A percentile compares a stretch with the other conserved stretches of the same genome.
phyloP scores from a whole-genome alignment of 2,888 invertebrate species.

The Loripinus fragilis region DNA sequence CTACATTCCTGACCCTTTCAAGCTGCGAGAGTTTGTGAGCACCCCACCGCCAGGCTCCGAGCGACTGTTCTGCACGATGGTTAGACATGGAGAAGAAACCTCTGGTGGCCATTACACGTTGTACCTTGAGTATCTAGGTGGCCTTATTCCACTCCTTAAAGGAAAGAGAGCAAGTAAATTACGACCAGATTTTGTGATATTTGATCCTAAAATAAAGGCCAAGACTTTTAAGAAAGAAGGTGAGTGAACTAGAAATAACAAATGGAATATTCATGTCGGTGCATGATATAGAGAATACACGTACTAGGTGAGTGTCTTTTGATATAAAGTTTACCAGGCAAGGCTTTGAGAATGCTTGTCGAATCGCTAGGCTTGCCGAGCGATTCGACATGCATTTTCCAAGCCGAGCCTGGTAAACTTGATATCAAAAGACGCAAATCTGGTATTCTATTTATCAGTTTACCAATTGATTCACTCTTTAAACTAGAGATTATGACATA shows the following conservation, averaged over 20 bases:
- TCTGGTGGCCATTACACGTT: constrained; percentile 85
- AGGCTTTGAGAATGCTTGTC: too few species aligned
- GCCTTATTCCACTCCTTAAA: constrained; percentile 96
- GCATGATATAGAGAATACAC: too few species aligned
- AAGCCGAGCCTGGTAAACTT: too few species aligned
- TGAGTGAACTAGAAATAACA: constrained; percentile 30
- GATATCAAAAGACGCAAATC: too few species aligned
- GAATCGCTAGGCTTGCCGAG: too few species aligned
- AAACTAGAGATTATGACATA: too few species aligned
- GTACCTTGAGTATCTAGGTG: constrained; percentile 97
- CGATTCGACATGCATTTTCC: too few species aligned
- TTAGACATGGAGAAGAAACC: constrained; percentile 89
- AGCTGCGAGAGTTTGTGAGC: constrained; percentile 96
- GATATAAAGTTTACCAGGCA: too few species aligned
- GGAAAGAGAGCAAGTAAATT: constrained; percentile 98
- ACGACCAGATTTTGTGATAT: constrained; percentile 97
- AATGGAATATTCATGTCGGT: too few species aligned
- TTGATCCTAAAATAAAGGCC: constrained; percentile 84
- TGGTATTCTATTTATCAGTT: too few species aligned
- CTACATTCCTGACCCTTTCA: constrained; percentile 95
- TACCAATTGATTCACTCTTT: too few species aligned
- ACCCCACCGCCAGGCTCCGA: constrained; percentile 93
- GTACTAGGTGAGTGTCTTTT: too few species aligned
- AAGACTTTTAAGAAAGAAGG: constrained; percentile 65
- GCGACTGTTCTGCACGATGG: constrained; percentile 98